phyloP scores from a whole-genome alignment of 2,797 vertebrate genomes.

The Rhadinocentrus ornatus region DNA sequence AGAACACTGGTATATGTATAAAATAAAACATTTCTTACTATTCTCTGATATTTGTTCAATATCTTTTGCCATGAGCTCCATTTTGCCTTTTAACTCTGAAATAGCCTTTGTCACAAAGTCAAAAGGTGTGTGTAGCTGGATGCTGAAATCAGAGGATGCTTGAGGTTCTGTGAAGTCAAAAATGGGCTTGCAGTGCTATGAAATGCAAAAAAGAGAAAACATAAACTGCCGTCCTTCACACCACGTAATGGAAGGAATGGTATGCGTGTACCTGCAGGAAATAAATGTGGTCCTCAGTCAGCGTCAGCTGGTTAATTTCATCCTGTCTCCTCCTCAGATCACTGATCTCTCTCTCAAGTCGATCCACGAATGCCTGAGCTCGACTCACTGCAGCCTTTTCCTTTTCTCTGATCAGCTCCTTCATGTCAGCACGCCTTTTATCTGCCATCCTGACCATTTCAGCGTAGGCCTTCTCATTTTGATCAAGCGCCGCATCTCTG shows the following conservation, averaged over 20 bases:
- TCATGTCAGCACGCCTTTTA: slow-evolving; percentile 33
- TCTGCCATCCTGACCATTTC: slow-evolving; percentile 54
- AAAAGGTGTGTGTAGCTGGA: slow-evolving; percentile 22
- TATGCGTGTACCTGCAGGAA: slow-evolving; percentile 52
- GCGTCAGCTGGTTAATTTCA: slow-evolving; percentile 43
- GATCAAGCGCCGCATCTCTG: slow-evolving; percentile 34
- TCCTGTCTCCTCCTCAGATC: slow-evolving; percentile 47
- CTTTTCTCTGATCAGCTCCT: slow-evolving; percentile 47
- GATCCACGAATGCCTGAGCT: slow-evolving; percentile 15
- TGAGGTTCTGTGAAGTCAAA: neutral
- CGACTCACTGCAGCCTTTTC: slow-evolving; percentile 33
- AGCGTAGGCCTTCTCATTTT: slow-evolving; percentile 45
- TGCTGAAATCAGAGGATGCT: neutral
- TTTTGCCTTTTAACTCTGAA: slow-evolving; percentile 36
- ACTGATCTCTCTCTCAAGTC: slow-evolving; percentile 45
- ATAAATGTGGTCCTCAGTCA: slow-evolving; percentile 53
- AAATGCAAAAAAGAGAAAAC: slow-evolving; percentile 10
- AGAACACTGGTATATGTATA: neutral
- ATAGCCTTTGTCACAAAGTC: slow-evolving; percentile 40
- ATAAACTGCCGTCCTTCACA: neutral
- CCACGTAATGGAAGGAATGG: neutral
- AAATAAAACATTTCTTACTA: slow-evolving; percentile 25
- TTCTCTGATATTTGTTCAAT: slow-evolving; percentile 29
- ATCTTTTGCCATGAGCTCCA: slow-evolving; percentile 23
- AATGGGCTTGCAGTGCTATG: slow-evolving; percentile 32